A percentile compares a stretch with the other conserved stretches of the same genome.
These are phyloP conservation scores for Peromyscus leucopus DNA, from an alignment of 2,113 vertebrate species.

Conservation along the genomic window DNA sequence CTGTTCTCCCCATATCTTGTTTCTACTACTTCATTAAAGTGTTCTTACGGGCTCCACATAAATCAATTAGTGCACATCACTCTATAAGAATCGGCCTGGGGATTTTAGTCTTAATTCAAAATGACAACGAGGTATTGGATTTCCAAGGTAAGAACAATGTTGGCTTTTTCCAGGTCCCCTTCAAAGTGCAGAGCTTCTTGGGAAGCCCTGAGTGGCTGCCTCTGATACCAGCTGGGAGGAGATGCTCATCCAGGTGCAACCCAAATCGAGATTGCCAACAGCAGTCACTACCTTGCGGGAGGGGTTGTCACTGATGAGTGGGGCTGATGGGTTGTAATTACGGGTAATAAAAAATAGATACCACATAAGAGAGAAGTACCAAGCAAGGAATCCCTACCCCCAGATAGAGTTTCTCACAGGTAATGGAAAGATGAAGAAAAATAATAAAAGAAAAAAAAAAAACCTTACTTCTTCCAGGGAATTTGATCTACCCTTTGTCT, in stretches of 20 bases:
- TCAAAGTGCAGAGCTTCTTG: constrained; percentile 60
- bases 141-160: constrained; percentile 70
- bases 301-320: constrained; percentile 52
- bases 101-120: constrained; percentile 72
- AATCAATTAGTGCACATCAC: constrained; percentile 74
- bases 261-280: constrained; percentile 28
- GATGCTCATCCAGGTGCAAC: constrained; percentile 15
- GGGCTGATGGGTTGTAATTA: constrained; percentile 72
- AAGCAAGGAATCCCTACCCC: constrained; percentile 73
- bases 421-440: constrained; percentile 69
- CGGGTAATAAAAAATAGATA: constrained; percentile 78
- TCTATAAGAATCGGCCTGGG: constrained; percentile 68
- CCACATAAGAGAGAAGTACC: constrained; percentile 64
- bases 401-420: constrained; percentile 79
- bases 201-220: background rate
- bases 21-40: constrained; percentile 75
- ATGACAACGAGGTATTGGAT: constrained; percentile 69
- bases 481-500: constrained; percentile 70
- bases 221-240: background rate
- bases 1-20: constrained; percentile 55
- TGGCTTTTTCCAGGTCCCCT: constrained; percentile 62
- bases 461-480: constrained; percentile 74
- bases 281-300: background rate
- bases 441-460: background rate
- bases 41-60: constrained; percentile 64